Percentiles rank a stretch among this genome's conserved stretches.
These are phyloP conservation scores for Pristionchus exspectatus DNA, from an alignment of 2,888 invertebrate species.

Conservation along the genomic window DNA sequence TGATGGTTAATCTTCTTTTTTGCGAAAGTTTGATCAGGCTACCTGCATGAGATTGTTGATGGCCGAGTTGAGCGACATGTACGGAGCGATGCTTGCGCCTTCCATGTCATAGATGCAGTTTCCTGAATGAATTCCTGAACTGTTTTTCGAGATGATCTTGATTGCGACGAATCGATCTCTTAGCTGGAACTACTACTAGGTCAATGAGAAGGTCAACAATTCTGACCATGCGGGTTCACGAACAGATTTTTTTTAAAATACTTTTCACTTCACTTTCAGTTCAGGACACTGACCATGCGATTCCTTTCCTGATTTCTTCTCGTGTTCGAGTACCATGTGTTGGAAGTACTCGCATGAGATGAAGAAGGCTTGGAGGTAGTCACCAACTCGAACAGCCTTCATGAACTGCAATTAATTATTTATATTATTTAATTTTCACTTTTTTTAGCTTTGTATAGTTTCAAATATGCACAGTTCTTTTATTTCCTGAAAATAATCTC, in stretches of 20 bases:
- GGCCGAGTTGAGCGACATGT: constrained; percentile 57
- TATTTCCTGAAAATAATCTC: not conserved
- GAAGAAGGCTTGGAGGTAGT: constrained; percentile 58
- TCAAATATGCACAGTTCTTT: not conserved
- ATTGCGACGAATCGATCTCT: too few species aligned
- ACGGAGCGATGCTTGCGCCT: constrained; percentile 54
- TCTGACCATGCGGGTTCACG: too few species aligned
- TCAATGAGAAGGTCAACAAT: too few species aligned
- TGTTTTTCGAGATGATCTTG: not conserved
- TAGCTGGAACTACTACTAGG: too few species aligned
- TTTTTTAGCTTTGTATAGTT: not conserved
- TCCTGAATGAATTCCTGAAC: constrained; percentile 14
- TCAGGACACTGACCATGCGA: constrained; percentile 54
- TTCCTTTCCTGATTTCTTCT: constrained; percentile 55
- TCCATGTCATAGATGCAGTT: constrained; percentile 60
- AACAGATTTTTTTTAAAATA: too few species aligned
- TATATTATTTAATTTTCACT: not conserved
- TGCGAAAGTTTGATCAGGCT: not conserved
- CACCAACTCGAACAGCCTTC: constrained; percentile 58
- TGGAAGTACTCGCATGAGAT: constrained; percentile 60
- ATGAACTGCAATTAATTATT: constrained; percentile 54
- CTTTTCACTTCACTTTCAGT: too few species aligned
- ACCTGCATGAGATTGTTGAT: constrained; percentile 59
- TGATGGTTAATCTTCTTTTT: not conserved
- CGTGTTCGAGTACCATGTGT: constrained; percentile 58